phyloP scores from a whole-genome alignment of 2,113 vertebrate species.

The Lasiurus cinereus region DNA sequence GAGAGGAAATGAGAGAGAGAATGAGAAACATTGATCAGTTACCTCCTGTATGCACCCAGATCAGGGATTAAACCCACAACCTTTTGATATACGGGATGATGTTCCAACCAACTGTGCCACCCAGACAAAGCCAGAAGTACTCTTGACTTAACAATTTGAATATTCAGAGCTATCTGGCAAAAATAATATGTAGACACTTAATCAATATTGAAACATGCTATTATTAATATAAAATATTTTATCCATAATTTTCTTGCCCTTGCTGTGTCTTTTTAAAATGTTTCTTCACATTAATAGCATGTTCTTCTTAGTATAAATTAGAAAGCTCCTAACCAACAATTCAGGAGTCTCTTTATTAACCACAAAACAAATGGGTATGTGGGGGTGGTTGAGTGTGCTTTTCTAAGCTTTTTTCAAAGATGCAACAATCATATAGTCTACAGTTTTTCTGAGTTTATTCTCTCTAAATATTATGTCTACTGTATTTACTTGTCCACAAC shows the following conservation, averaged over 20 bases:
- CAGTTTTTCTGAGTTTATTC: conserved; percentile 17
- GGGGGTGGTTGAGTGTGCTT: background rate
- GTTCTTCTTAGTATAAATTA: background rate
- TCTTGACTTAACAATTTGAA: background rate
- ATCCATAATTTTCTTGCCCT: conserved; percentile 31
- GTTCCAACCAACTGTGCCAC: background rate
- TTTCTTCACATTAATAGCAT: conserved; percentile 36
- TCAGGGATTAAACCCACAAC: background rate
- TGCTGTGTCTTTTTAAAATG: background rate
- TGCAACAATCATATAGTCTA: background rate
- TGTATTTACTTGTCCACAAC: background rate
- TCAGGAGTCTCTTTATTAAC: conserved; percentile 13
- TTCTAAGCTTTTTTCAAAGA: conserved; percentile 5
- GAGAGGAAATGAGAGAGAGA: background rate
- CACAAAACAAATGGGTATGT: background rate
- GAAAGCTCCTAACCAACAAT: conserved; percentile 47
- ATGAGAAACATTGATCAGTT: background rate
- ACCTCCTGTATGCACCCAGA: background rate
- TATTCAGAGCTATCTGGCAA: conserved; percentile 56
- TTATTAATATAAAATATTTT: conserved; percentile 37
- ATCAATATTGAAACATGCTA: conserved; percentile 42
- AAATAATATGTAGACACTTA: conserved; percentile 18
- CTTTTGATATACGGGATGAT: background rate
- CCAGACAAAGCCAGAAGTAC: background rate
- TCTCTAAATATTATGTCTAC: conserved; percentile 24